Evolutionary conservation across 2,113 vertebrate species (phyloP), one percentile per base, ranked within the genome.

Genomic region (Callocephalon fimbriatum): DNA sequence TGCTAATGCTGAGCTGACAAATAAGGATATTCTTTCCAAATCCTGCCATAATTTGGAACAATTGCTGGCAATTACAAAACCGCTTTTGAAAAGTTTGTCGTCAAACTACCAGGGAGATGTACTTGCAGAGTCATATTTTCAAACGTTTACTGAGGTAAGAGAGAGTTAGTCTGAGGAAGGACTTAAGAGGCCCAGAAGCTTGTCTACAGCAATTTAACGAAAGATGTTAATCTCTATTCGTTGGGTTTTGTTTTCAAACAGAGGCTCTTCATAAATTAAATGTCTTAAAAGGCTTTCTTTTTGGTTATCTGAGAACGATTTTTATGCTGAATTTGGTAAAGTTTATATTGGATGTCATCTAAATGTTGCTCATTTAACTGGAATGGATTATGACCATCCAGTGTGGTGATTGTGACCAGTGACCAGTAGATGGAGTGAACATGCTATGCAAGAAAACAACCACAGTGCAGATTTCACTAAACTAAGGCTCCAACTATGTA

Each of bases 401-500:
- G 53, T 14, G 31, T 35, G 26, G 45, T 67, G 68, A 87, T 12
- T 37, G 29, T 25, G 44, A 79, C 35, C 72, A 72, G 35, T 19
- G 58, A 63, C 88, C 95, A 84, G 86, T 50, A 95, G 96, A 79
- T 86, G 96, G 96, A 73, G 79, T 5, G 70, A 90, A 71, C 74
- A 37, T 3, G 4, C 58, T n/a, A 15, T 26, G 58, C 53, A 76
- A 51, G 56, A 35, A 63, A 88, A 53, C 50, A 17, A 58, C 22
- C 32, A 6, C 8, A 21, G 13, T 58, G 54, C 15, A 62, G 56
- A 31, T 63, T 62, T 56, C 45, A 12, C 29, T 67, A 4, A 68
- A 32, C 19, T 19, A 19, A 70, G 72, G 19, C 47, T 81, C 35
- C 56, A 21, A 0, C 48, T 47, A 8, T 4, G 17, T 4, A 72